These are phyloP conservation scores for Pterostichus niger DNA, from an alignment of 2,888 invertebrate genomes.

Conservation along the genomic window DNA sequence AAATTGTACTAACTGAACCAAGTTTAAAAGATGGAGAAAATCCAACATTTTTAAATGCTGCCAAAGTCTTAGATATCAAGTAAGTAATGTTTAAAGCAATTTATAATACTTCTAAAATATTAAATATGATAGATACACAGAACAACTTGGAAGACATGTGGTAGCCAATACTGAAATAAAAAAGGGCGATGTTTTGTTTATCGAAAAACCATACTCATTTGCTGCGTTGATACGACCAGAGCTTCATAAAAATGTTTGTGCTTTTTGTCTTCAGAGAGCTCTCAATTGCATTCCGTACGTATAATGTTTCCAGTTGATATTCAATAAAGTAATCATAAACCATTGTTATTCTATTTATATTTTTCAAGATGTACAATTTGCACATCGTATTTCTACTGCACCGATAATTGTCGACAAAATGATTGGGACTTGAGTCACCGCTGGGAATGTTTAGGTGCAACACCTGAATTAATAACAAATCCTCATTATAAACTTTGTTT, in stretches of 20 bases:
- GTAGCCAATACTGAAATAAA: constrained; percentile 9
- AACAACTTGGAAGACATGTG: constrained; percentile 1
- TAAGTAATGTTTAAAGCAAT: constrained; percentile 13
- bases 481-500: not conserved
- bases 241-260: not conserved
- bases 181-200: constrained; percentile 39
- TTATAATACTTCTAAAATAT: not conserved
- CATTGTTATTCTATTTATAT: not conserved
- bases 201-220: constrained; percentile 19
- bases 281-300: constrained; percentile 37
- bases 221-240: not conserved
- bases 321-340: not conserved
- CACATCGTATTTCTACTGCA: constrained; percentile 9
- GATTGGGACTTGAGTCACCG: constrained; percentile 16
- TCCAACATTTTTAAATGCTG: constrained; percentile 37
- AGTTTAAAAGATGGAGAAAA: constrained; percentile 30
- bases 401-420: not conserved
- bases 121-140: not conserved
- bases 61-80: not conserved
- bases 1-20: not conserved
- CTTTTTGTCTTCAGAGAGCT: not conserved
- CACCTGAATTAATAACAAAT: not conserved
- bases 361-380: constrained; percentile 30
- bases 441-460: constrained; percentile 24
- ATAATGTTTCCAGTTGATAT: not conserved